Evolutionary conservation across 2,888 invertebrate species (phyloP).

Genomic region (Zygothrica quintamaculata): DNA sequence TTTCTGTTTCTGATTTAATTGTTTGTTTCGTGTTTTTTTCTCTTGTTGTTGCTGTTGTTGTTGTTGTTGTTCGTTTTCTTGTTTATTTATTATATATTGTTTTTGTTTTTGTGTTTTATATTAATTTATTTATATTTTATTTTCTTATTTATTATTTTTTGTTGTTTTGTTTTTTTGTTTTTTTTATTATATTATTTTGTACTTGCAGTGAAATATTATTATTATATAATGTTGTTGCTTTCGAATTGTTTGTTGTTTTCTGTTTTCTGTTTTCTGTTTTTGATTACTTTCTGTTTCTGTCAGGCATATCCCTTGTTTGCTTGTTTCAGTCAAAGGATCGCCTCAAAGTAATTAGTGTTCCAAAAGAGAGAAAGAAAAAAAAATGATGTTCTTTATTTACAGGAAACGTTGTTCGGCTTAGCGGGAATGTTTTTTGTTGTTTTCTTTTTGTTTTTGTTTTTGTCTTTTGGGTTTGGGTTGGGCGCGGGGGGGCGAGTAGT

Average conservation of each 20-base stretch:
- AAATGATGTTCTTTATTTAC: conserved; percentile 37
- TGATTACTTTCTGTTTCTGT: conserved; percentile 3
- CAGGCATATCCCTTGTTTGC: not conserved
- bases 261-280: conserved; percentile 4
- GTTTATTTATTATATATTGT: conserved; percentile 35
- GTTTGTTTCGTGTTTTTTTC: no score
- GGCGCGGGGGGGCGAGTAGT: conserved; percentile 82
- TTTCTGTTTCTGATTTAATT: conserved; percentile 27
- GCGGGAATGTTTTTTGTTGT: no score
- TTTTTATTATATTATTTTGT: conserved; percentile 23
- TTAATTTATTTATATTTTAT: conserved; percentile 32
- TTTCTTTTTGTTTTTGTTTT: no score
- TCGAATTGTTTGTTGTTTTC: conserved; percentile 5
- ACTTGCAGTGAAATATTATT: conserved; percentile 26
- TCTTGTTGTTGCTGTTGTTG: conserved; percentile 23
- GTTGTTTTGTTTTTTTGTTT: conserved; percentile 12
- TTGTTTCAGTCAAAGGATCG: no score
- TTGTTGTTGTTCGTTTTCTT: conserved; percentile 39
- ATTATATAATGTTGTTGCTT: conserved; percentile 20
- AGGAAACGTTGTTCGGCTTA: conserved; percentile 46
- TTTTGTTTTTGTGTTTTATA: conserved; percentile 22
- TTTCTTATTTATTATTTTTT: conserved; percentile 28
- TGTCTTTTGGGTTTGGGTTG: conserved; percentile 44
- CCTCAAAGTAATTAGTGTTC: no score
- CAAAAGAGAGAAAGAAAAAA: not conserved